Evolutionary conservation across 2,888 invertebrate species (phyloP).

Genomic region (Ophioninae sp.): DNA sequence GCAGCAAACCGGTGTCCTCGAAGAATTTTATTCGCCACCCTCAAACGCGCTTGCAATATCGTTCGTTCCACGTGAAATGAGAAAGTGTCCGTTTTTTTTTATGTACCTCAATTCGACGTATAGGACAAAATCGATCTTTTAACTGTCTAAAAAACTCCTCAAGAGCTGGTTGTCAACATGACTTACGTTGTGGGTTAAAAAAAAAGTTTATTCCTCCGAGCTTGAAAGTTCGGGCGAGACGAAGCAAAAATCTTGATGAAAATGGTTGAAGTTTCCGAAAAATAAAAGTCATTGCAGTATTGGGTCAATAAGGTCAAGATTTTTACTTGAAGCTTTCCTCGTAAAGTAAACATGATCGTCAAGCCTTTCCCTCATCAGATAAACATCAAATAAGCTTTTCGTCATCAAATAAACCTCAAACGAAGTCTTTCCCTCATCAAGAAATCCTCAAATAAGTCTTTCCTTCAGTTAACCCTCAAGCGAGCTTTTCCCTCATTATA

Average conservation of each 20-base stretch:
- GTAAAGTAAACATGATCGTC: too few species aligned
- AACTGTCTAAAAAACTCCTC: background rate
- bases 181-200: background rate
- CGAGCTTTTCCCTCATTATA: too few species aligned
- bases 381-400: too few species aligned
- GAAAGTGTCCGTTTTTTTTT: background rate
- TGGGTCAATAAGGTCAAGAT: too few species aligned
- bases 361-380: too few species aligned
- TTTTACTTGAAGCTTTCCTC: too few species aligned
- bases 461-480: too few species aligned
- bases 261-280: background rate
- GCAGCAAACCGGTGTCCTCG: background rate
- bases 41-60: conserved; percentile 1
- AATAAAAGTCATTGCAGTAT: too few species aligned
- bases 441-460: too few species aligned
- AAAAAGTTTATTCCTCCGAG: background rate
- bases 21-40: conserved; percentile 22
- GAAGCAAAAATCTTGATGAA: background rate
- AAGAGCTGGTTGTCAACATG: background rate
- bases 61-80: background rate
- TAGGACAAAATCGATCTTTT: background rate
- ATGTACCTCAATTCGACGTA: background rate
- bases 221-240: too few species aligned
- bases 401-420: too few species aligned
- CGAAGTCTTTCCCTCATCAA: too few species aligned